Percentiles rank a stretch among this genome's conserved stretches.
Conservation (phyloP, 2,113 vertebrate genomes). For the Laticauda colubrina region DNA sequence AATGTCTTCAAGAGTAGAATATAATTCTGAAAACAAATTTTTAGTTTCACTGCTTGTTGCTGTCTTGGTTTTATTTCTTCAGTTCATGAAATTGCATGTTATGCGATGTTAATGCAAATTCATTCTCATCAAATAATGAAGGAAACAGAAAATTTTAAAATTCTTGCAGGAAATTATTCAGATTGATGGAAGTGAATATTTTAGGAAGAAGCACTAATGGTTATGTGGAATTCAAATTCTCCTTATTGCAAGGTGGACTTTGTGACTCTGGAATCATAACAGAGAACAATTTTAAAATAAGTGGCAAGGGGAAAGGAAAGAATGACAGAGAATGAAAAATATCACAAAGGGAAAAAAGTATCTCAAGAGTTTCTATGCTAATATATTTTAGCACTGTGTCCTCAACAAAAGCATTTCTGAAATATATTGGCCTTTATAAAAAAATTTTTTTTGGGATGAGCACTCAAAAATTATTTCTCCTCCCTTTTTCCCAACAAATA, state of each 20-base stretch:
- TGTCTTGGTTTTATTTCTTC: constrained; percentile 19
- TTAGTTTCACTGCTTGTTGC: not conserved
- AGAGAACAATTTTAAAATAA: not conserved
- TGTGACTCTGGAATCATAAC: not conserved
- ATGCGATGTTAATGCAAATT: not conserved
- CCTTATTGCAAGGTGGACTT: not conserved
- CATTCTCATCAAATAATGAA: not conserved
- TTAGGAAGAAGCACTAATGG: constrained; percentile 9
- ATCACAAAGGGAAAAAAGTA: not conserved
- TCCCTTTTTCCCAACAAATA: not conserved
- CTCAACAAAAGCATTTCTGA: not conserved
- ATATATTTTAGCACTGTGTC: not conserved
- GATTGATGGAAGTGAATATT: not conserved
- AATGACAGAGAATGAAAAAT: too few species aligned
- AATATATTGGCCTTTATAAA: not conserved
- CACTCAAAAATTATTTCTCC: not conserved
- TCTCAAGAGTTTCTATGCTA: not conserved
- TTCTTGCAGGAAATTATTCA: not conserved
- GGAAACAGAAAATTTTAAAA: constrained; percentile 2
- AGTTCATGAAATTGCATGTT: not conserved
- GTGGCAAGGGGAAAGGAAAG: too few species aligned
- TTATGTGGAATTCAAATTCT: not conserved
- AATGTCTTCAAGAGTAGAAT: not conserved
- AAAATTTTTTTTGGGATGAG: not conserved
- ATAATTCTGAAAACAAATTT: not conserved